phyloP scores from a whole-genome alignment of 2,113 vertebrate species.

The Sporophila hypoxantha region DNA sequence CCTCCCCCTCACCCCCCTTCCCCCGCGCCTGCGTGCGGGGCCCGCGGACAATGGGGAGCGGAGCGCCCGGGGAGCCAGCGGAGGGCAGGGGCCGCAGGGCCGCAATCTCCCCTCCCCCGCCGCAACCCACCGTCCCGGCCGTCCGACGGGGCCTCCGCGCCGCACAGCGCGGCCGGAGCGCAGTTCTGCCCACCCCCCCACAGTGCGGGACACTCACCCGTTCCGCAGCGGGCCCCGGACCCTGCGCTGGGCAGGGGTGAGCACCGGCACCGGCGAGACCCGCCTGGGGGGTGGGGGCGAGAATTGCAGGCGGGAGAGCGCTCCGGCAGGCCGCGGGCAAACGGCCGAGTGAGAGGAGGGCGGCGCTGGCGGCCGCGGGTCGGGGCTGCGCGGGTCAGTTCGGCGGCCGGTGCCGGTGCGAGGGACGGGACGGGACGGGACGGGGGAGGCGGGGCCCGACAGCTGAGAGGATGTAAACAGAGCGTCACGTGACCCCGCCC shows the following conservation, averaged over 20 bases:
- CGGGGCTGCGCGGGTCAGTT: background rate
- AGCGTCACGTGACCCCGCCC: constrained; percentile 22
- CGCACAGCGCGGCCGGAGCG: background rate
- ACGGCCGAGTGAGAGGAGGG: background rate
- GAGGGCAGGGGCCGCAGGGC: background rate
- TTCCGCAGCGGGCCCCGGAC: background rate
- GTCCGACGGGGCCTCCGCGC: background rate
- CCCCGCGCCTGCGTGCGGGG: background rate
- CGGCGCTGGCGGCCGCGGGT: background rate
- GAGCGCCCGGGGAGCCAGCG: too few relatives aligned
- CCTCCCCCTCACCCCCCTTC: background rate
- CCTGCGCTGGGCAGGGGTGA: background rate
- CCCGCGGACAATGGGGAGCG: background rate
- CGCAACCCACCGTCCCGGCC: background rate
- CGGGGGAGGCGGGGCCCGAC: background rate
- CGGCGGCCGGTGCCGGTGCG: background rate
- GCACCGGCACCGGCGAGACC: too few relatives aligned
- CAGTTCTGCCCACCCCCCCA: background rate
- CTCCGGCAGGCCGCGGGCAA: too few relatives aligned
- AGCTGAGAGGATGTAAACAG: constrained; percentile 71
- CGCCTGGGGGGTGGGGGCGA: too few relatives aligned
- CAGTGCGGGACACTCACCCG: constrained; percentile 1
- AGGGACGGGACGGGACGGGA: background rate
- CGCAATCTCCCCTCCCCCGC: too few relatives aligned
- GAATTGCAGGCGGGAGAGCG: background rate